phyloP scores from a whole-genome alignment of 2,113 vertebrate species.

The Anhinga rufa region DNA sequence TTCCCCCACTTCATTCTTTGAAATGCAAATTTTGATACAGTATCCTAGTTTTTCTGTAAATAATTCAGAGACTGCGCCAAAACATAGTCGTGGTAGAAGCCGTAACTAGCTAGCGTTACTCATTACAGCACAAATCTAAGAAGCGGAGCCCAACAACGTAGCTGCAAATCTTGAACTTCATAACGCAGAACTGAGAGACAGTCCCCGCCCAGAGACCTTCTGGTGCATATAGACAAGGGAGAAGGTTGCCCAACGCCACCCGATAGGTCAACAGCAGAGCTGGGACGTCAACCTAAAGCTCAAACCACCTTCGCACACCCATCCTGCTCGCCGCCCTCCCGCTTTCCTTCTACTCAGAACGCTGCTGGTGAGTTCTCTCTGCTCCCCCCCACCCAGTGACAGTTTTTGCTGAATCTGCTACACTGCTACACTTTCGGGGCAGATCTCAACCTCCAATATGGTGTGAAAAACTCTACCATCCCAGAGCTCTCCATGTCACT shows the following conservation, averaged over 20 bases:
- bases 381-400: neutral
- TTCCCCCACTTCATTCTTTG: neutral
- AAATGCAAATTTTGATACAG: slow-evolving; percentile 54
- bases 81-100: neutral
- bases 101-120: neutral
- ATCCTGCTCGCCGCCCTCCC: no score
- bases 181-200: neutral
- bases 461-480: neutral
- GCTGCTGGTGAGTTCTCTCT: neutral
- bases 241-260: neutral
- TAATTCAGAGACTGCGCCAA: slow-evolving; percentile 55
- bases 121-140: neutral
- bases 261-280: neutral
- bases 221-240: neutral
- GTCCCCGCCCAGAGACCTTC: neutral
- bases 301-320: neutral
- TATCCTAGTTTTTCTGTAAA: slow-evolving; percentile 62
- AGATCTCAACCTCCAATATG: neutral
- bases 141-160: neutral
- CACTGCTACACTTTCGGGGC: neutral
- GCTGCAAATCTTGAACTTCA: neutral
- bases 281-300: neutral
- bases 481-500: neutral
- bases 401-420: neutral
- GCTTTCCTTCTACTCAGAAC: neutral